Evolutionary conservation across 2,113 vertebrate species (phyloP).

Genomic region (Xiphorhynchus elegans): DNA sequence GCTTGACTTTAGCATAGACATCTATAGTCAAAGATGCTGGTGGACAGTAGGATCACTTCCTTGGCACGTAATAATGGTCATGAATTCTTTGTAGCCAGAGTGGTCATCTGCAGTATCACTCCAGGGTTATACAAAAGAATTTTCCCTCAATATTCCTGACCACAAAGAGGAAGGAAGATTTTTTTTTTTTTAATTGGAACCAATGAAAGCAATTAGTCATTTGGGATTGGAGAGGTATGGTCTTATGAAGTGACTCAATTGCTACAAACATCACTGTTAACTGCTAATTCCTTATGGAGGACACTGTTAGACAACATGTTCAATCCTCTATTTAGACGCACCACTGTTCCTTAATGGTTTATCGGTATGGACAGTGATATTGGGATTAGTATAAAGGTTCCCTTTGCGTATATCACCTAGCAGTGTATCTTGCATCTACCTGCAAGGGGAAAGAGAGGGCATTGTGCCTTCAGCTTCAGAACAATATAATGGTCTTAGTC

Average conservation of each 20-base stretch:
- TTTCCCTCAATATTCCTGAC: background rate
- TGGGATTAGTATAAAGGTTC: background rate
- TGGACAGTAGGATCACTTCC: background rate
- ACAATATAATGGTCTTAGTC: background rate
- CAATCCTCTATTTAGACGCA: background rate
- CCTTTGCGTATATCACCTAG: background rate
- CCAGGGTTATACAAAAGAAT: background rate
- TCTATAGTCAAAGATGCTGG: background rate
- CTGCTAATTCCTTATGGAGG: background rate
- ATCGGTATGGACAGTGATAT: background rate
- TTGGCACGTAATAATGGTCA: rapidly evolving
- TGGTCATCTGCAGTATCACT: background rate
- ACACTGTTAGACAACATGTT: background rate
- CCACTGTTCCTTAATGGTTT: background rate
- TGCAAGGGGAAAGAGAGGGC: background rate
- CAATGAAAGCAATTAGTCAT: background rate
- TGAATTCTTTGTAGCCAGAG: background rate
- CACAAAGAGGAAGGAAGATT: background rate
- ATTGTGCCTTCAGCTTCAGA: background rate
- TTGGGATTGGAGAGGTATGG: background rate
- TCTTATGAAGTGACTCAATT: background rate
- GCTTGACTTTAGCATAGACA: background rate
- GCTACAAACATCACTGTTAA: background rate
- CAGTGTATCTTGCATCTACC: background rate
- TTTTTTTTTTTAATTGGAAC: background rate